Percentiles rank a stretch among this genome's conserved stretches.
Evolutionary conservation across 92 coral and sea anemone species (phyloP).

Genomic region (Porites lobata): DNA sequence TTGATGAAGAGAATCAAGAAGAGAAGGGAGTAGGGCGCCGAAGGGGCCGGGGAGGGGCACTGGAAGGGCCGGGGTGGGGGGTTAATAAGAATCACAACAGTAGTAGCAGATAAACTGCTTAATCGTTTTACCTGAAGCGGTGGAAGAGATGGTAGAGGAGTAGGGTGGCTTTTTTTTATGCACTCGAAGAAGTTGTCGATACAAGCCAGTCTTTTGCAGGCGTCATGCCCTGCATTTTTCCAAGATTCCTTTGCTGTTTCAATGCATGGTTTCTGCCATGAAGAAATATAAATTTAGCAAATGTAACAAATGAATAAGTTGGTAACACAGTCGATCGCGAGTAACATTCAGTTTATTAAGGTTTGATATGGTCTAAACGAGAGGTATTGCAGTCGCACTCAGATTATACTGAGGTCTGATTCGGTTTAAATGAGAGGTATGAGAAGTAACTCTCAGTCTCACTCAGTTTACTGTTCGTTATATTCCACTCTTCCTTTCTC

Average conservation of each 20-base stretch:
- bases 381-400: too few species aligned
- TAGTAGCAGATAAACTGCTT: too few species aligned
- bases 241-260: neutral
- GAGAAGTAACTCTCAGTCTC: too few species aligned
- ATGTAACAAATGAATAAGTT: neutral
- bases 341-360: neutral
- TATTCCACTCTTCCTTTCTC: too few species aligned
- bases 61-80: too few species aligned
- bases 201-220: slow-evolving; percentile 25
- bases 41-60: too few species aligned
- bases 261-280: slow-evolving; percentile 10
- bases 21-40: too few species aligned
- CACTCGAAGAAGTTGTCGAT: slow-evolving; percentile 16
- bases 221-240: neutral
- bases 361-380: neutral
- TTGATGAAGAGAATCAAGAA: too few species aligned
- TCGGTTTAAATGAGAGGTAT: too few species aligned
- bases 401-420: too few species aligned
- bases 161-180: neutral
- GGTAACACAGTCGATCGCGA: neutral
- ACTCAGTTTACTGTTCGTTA: too few species aligned
- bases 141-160: neutral
- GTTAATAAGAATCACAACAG: too few species aligned
- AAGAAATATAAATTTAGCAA: neutral
- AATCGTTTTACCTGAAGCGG: neutral